phyloP scores from a whole-genome alignment of 2,113 vertebrate species.

The Thomomys bottae region DNA sequence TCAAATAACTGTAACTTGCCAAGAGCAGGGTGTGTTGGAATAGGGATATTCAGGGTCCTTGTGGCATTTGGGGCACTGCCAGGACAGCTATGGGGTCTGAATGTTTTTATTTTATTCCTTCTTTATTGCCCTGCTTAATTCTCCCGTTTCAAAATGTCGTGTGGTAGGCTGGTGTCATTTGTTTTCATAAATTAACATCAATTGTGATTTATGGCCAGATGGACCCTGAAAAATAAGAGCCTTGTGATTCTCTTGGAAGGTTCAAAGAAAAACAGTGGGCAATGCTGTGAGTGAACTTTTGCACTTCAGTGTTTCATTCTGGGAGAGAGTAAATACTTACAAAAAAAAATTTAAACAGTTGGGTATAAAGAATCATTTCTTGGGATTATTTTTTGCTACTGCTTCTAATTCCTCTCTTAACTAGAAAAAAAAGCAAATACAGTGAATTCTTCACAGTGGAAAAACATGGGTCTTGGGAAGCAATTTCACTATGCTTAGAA shows the following conservation, averaged over 20 bases:
- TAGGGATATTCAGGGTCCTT: slow-evolving; percentile 61
- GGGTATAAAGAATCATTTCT: slow-evolving; percentile 84
- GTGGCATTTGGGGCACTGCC: slow-evolving; percentile 73
- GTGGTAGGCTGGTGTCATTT: slow-evolving; percentile 81
- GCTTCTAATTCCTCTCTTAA: slow-evolving; percentile 77
- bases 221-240: slow-evolving; percentile 83
- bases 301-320: slow-evolving; percentile 81
- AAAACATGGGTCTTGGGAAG: slow-evolving; percentile 21
- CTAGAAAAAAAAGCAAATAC: slow-evolving; percentile 73
- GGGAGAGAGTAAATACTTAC: slow-evolving; percentile 72
- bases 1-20: slow-evolving; percentile 77
- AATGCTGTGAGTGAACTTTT: slow-evolving; percentile 83
- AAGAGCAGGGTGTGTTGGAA: slow-evolving; percentile 58
- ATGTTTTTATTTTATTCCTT: slow-evolving; percentile 80
- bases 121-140: slow-evolving; percentile 76
- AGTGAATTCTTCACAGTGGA: slow-evolving; percentile 60
- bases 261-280: slow-evolving; percentile 74
- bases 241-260: slow-evolving; percentile 82
- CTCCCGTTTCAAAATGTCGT: slow-evolving; percentile 82
- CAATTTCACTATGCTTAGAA: slow-evolving; percentile 28
- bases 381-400: slow-evolving; percentile 70
- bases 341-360: slow-evolving; percentile 81
- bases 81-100: slow-evolving; percentile 71
- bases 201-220: slow-evolving; percentile 86
- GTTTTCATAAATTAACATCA: slow-evolving; percentile 86